Evolutionary conservation across 2,113 vertebrate genomes (phyloP).

Genomic region (Prinia subflava): DNA sequence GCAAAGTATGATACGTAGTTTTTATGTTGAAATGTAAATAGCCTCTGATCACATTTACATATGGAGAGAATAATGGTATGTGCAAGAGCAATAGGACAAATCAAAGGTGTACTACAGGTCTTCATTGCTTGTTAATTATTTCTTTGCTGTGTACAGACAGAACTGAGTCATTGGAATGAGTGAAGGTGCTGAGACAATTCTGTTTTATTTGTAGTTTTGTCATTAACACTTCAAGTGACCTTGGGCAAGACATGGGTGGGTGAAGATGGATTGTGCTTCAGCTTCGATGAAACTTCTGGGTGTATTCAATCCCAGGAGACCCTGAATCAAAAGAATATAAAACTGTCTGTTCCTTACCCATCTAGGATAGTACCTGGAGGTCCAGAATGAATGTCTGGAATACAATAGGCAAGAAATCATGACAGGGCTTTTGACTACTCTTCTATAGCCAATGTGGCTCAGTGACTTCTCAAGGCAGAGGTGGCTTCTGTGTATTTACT

Average conservation of each 20-base stretch:
- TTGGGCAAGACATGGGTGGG: background rate
- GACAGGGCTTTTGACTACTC: background rate
- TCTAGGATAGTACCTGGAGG: background rate
- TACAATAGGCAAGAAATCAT: background rate
- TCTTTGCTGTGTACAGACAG: background rate
- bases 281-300: background rate
- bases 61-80: background rate
- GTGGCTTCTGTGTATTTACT: background rate
- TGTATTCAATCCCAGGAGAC: background rate
- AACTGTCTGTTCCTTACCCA: background rate
- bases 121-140: background rate
- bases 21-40: background rate
- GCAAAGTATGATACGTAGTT: rapidly evolving
- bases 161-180: background rate
- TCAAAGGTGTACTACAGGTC: background rate
- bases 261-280: background rate
- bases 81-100: background rate
- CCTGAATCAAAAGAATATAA: background rate
- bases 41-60: background rate
- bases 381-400: background rate
- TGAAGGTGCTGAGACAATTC: background rate
- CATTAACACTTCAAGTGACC: background rate
- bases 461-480: background rate
- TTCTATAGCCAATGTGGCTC: background rate
- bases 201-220: background rate